phyloP scores from a whole-genome alignment of 2,797 vertebrate species.

The Neosilurus mollespiculum region DNA sequence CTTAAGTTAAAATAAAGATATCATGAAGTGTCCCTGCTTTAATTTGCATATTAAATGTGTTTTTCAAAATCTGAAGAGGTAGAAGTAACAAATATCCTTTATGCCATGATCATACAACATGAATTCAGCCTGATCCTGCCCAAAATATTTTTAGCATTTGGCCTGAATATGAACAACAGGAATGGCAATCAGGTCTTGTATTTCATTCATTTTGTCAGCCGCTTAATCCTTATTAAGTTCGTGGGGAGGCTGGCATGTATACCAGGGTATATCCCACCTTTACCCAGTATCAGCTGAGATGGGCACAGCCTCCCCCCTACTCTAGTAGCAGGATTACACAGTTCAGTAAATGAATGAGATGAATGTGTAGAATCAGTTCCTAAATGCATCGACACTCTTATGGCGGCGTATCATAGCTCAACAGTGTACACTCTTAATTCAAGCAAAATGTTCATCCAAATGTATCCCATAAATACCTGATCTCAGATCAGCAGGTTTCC shows the following conservation, averaged over 20 bases:
- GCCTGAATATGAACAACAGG: no score
- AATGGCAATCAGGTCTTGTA: no score
- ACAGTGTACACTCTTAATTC: neutral
- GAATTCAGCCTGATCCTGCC: no score
- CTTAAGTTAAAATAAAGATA: neutral
- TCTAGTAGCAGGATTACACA: no score
- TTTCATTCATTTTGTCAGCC: no score
- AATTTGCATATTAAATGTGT: neutral
- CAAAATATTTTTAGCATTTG: no score
- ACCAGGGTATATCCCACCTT: no score
- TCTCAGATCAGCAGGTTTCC: neutral
- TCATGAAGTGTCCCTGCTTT: neutral
- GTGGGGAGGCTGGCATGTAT: no score
- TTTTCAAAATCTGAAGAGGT: neutral
- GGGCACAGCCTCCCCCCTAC: no score
- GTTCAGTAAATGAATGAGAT: no score
- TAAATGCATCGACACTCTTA: neutral
- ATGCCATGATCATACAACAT: neutral
- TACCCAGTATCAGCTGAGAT: no score
- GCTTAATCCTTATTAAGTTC: no score
- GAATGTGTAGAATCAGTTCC: neutral
- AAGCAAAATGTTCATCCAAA: neutral
- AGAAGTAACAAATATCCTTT: neutral
- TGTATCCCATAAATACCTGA: neutral
- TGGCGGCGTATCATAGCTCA: neutral